Percentiles rank a stretch among this genome's conserved stretches.
Conservation (phyloP, 2,797 vertebrate species). For the Halcyon smyrnensis region DNA sequence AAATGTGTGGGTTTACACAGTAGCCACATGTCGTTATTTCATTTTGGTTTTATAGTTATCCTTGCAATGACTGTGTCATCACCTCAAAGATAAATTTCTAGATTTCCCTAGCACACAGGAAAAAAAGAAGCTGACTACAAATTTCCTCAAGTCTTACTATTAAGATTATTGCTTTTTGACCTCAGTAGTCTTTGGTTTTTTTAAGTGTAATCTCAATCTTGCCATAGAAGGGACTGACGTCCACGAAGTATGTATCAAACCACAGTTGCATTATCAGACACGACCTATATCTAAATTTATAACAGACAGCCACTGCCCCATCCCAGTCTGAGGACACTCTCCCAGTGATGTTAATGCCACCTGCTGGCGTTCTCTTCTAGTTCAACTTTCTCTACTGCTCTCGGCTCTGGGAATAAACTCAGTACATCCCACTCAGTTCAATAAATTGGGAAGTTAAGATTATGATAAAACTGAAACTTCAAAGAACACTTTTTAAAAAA, state of each 20-base stretch:
- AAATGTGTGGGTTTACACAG: not conserved
- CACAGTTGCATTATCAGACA: too few relatives aligned
- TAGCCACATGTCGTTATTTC: not conserved
- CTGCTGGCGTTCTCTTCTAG: not conserved
- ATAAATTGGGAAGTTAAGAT: not conserved
- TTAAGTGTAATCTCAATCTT: not conserved
- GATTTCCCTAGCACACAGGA: not conserved
- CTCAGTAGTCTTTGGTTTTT: not conserved
- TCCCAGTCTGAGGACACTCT: not conserved
- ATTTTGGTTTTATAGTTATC: not conserved
- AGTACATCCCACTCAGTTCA: not conserved
- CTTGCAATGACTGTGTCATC: not conserved
- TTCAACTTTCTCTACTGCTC: not conserved
- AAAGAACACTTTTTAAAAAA: not conserved
- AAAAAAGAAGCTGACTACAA: rapidly evolving
- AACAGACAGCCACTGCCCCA: rapidly evolving
- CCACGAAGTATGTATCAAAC: not conserved
- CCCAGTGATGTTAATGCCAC: not conserved
- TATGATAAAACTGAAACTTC: not conserved
- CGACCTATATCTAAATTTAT: rapidly evolving
- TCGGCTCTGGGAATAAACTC: not conserved
- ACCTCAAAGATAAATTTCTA: not conserved
- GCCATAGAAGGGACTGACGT: not conserved
- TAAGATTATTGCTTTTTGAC: not conserved
- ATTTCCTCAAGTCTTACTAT: not conserved